These are phyloP conservation scores for Prorops nasuta DNA, from an alignment of 1,140 invertebrate species.

Conservation along the genomic window DNA sequence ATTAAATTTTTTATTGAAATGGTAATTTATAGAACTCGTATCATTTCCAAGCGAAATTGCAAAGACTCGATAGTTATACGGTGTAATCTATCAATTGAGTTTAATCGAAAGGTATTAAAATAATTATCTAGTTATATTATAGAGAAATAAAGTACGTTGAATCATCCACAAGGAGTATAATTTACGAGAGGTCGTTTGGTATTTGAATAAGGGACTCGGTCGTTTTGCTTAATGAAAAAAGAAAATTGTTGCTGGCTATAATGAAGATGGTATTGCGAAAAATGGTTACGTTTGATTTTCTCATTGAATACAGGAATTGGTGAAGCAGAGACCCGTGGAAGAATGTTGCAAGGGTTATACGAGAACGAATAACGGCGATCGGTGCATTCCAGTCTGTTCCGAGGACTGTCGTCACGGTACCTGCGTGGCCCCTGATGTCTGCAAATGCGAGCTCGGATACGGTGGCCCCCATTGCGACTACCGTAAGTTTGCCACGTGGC, in stretches of 20 bases:
- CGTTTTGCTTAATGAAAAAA: no score
- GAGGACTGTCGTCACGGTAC: slow-evolving; percentile 79
- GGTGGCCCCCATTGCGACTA: slow-evolving; percentile 85
- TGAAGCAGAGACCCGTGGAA: slow-evolving; percentile 73
- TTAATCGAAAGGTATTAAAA: no score
- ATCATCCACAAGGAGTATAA: no score
- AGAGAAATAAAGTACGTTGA: no score
- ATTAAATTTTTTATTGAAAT: no score
- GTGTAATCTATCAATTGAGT: no score
- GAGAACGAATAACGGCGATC: slow-evolving; percentile 60
- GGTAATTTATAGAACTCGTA: no score
- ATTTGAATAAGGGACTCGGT: no score
- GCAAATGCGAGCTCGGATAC: slow-evolving; percentile 83
- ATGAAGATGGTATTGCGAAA: no score
- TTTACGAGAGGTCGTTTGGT: no score
- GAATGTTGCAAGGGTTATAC: slow-evolving; percentile 83
- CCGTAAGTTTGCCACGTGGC: slow-evolving; percentile 75
- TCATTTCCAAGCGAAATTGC: background rate
- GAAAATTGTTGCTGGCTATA: no score
- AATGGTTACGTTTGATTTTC: background rate
- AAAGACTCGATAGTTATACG: background rate
- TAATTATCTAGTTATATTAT: no score
- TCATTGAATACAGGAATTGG: slow-evolving; percentile 59
- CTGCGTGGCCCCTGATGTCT: slow-evolving; percentile 81
- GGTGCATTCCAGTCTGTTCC: slow-evolving; percentile 78